Conservation (phyloP, 2,888 invertebrate species). For the Abscondita cerata region DNA sequence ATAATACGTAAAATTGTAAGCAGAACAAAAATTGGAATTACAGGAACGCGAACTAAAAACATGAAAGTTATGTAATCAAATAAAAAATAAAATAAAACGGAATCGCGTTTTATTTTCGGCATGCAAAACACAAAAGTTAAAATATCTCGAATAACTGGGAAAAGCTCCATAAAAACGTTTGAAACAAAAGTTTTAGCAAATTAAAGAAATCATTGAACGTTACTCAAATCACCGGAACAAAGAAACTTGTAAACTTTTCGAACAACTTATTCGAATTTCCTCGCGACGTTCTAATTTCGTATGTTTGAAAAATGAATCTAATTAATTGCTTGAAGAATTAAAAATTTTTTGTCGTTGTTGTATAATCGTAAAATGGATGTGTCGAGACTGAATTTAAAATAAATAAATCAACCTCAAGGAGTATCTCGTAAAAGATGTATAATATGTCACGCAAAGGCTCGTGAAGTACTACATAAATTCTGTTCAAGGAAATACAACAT, state of each 20-base stretch:
- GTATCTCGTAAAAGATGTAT: constrained; percentile 6
- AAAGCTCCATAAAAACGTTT: constrained; percentile 23
- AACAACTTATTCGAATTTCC: constrained; percentile 42
- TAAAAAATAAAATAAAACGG: constrained; percentile 12
- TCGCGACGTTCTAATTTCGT: constrained; percentile 30
- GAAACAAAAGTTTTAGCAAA: constrained; percentile 45
- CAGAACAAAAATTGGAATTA: constrained; percentile 16
- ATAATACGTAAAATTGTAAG: constrained; percentile 6
- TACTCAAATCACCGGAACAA: constrained; percentile 50
- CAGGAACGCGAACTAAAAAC: constrained; percentile 16
- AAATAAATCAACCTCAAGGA: constrained; percentile 7
- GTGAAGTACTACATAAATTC: constrained; percentile 7
- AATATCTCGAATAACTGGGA: constrained; percentile 31
- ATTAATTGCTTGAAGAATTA: no score
- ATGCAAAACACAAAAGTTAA: constrained; percentile 25
- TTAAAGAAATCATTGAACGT: constrained; percentile 50
- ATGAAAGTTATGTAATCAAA: constrained; percentile 18
- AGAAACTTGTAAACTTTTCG: constrained; percentile 37
- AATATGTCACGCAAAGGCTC: constrained; percentile 5
- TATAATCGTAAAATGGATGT: no score
- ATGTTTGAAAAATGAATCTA: no score
- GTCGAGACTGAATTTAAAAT: neutral
- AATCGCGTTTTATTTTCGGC: constrained; percentile 19
- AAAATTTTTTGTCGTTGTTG: no score
- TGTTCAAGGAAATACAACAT: constrained; percentile 2